Base-by-base conservation (phyloP, 1,140 invertebrate genomes). In the Zaprionus tsacasi region DNA sequence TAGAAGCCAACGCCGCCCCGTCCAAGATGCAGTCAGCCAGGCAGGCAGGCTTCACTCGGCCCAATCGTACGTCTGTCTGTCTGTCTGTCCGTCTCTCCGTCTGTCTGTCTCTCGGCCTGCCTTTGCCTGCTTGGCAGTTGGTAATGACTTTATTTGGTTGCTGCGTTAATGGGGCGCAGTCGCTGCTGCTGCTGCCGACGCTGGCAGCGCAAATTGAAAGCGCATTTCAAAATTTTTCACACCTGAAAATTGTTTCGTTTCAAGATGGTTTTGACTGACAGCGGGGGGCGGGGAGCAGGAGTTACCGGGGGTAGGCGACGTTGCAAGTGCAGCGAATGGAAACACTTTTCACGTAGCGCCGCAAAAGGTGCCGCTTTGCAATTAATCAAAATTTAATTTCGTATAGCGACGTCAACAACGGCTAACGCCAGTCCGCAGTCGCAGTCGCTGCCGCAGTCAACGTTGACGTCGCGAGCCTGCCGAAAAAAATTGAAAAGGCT, bases 341-440 rank as follows among this genome's bases (percentile, higher is more conserved):
- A 78, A 82, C 82, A 83, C 83, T 87, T 80, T 87, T 87, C 83
- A 79, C 85, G 80, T 88, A 88, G 83, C 83, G 83, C 82, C 82
- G 75, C 58, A 79, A 70, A 83, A 87, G 83, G 83, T 87, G 83
- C 83, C 83, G 83, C 88, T 66, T 77, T 80, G 83, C 83, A 87
- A 87, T 87, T 87, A 87, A 87, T 87, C 83, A 87, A 87, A 87
- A 87, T 87, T 87, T 87, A 87, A 87, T 87, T 87, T 88, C 80
- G 68, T 83, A 88, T 60, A 76, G 79, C 81, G 73, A 82, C 76
- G 82, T 78, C 74, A 43, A 43, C 40, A 21, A 21, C 21, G n/a
- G 40, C 40, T 15, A 66, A 69, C 81, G 76, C 35, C 56, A 72
- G 69, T 4, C 1, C 27, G 27, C 27, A 2, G 27, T 4, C 27